phyloP scores from a whole-genome alignment of 2,113 vertebrate genomes.

The Colossoma macropomum region DNA sequence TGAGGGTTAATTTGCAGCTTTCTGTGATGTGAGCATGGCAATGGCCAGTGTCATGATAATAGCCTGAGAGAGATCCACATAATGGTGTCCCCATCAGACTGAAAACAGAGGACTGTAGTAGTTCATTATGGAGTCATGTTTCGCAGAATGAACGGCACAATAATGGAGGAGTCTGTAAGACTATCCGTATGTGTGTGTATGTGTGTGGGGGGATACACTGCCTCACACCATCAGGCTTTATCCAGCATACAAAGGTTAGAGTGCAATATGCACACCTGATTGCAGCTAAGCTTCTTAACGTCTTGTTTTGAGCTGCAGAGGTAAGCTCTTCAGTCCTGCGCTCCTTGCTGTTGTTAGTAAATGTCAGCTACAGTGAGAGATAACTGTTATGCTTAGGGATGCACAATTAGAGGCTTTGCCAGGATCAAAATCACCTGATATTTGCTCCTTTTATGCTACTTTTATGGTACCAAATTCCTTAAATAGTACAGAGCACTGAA shows the following conservation, averaged over 20 bases:
- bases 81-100: not conserved
- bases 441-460: too few relatives aligned
- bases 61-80: not conserved
- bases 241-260: conserved; percentile 3
- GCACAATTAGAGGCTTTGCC: too few relatives aligned
- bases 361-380: not conserved
- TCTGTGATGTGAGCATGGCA: not conserved
- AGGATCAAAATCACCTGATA: too few relatives aligned
- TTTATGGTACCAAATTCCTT: too few relatives aligned
- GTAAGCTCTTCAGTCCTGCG: conserved; percentile 25
- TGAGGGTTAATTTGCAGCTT: not conserved
- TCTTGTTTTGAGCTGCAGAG: conserved; percentile 26
- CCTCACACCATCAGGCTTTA: conserved; percentile 25
- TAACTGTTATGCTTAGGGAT: not conserved
- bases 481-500: too few relatives aligned
- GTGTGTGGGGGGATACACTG: not conserved
- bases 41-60: not conserved
- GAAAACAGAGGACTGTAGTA: conserved; percentile 10
- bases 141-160: conserved; percentile 1
- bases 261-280: conserved; percentile 37
- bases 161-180: conserved; percentile 32
- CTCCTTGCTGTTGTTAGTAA: not conserved
- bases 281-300: conserved; percentile 19
- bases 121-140: conserved; percentile 46
- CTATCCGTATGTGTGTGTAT: too few relatives aligned